phyloP scores from a whole-genome alignment of 2,888 invertebrate species.

The Drosophila neonasuta region DNA sequence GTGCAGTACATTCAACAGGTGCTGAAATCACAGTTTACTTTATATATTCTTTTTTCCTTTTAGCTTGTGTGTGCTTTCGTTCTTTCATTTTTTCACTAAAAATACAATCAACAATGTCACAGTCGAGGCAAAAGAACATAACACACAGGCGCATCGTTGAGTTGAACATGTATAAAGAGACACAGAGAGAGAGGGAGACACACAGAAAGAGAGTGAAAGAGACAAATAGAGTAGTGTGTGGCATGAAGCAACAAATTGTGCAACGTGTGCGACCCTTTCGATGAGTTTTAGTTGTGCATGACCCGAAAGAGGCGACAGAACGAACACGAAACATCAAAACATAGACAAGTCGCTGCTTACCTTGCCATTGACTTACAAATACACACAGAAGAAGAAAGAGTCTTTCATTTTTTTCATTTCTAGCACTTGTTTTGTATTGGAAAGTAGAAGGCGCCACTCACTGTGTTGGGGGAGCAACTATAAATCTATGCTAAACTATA shows the following conservation, averaged over 20 bases:
- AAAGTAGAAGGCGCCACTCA: conserved; percentile 22
- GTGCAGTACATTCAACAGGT: conserved; percentile 75
- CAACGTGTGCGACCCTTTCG: conserved; percentile 16
- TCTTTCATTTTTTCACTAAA: conserved; percentile 23
- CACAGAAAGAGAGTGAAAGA: conserved; percentile 18
- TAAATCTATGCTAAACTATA: conserved; percentile 84
- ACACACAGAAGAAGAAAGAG: neutral
- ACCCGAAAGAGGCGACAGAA: conserved; percentile 31
- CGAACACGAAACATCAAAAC: conserved; percentile 46
- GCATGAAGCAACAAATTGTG: conserved; percentile 26
- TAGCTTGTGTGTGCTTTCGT: conserved; percentile 12
- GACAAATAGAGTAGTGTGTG: conserved; percentile 13
- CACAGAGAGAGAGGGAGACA: conserved; percentile 9
- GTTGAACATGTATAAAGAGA: conserved; percentile 36
- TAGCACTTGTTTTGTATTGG: neutral
- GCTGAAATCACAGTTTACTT: conserved; percentile 48
- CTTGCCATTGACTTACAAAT: conserved; percentile 63
- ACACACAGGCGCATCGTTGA: conserved; percentile 24
- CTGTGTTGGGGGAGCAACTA: conserved; percentile 32
- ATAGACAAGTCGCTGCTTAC: conserved; percentile 57
- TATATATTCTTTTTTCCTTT: conserved; percentile 13
- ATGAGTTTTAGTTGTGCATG: conserved; percentile 15
- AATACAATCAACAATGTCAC: conserved; percentile 52
- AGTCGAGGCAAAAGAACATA: conserved; percentile 31
- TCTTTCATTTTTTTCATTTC: neutral